Evolutionary conservation across 2,888 invertebrate species (phyloP), one percentile per base, ranked within the genome.

Genomic region (Campopleginae sp.): DNA sequence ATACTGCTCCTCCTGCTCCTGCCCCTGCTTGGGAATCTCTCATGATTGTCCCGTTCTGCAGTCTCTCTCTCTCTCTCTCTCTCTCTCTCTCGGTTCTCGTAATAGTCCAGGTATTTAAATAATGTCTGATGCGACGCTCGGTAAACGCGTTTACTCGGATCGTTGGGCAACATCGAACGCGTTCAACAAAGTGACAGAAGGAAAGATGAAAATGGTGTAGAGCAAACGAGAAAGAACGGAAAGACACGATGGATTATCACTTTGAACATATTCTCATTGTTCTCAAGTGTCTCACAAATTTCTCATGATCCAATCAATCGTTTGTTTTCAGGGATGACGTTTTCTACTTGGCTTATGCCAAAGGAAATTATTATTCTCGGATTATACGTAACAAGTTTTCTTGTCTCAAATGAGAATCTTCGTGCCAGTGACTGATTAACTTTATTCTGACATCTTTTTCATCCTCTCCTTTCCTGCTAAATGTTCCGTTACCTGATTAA

Each of bases 1-100:
- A 48, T 65, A 63, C 68, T 77, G 72, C 66, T 58, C 71, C 72
- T 63, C 17, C 81, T 51, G 86, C 86, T 80, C 88, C 90, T n/a
- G n/a, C n/a, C n/a, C n/a, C n/a, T n/a, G n/a, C 89, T 88, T 93
- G 93, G 92, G 93, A 93, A 89, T 91, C 91, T 93, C 93, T 91
- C 93, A 93, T 91, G 91, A 93, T 93, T 93, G 93, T 93, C 92
- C 77, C 80, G 77, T 77, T 80, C 77, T 58, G n/a, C 76, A 80
- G 81, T 70, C 58, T 66, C 68, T 88, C 86, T 66, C 44, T 66
- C 68, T 88, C 86, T 66, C 44, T 38, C 33, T 2, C 38, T 38
- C 38, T n/a, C n/a, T n/a, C n/a, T n/a, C n/a, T 90, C 90, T 89
- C 90, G 88, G 89, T 91, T 93, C 91, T 91, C 90, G 92, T 91